phyloP scores from a whole-genome alignment of 1,140 invertebrate species.

The Pentalonia nigronervosa region DNA sequence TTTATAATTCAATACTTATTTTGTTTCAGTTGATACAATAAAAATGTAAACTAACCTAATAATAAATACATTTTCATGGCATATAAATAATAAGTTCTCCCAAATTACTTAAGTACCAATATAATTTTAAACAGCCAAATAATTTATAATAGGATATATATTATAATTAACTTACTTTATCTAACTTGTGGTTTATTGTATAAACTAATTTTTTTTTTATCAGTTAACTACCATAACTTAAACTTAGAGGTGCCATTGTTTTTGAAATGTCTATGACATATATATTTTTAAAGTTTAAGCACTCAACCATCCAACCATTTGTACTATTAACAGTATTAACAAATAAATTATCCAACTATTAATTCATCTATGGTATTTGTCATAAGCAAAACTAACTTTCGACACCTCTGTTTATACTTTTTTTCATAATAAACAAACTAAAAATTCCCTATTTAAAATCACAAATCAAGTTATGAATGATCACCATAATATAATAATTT shows the following conservation, averaged over 20 bases:
- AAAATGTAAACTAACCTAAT: not conserved
- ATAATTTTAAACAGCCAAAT: not conserved
- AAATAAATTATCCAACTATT: too few species aligned
- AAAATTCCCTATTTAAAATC: not conserved
- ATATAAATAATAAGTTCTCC: not conserved
- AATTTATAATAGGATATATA: not conserved
- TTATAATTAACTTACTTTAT: not conserved
- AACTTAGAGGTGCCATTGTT: too few species aligned
- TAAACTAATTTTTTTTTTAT: not conserved
- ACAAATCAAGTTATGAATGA: not conserved
- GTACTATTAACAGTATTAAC: too few species aligned
- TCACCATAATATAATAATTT: not conserved
- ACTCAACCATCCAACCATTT: too few species aligned
- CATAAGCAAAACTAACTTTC: too few species aligned
- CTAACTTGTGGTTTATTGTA: not conserved
- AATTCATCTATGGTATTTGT: too few species aligned
- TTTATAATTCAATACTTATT: not conserved
- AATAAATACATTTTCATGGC: not conserved
- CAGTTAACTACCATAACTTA: not conserved
- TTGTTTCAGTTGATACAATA: not conserved
- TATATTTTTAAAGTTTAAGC: too few species aligned
- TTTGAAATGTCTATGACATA: too few species aligned
- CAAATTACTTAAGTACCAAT: not conserved
- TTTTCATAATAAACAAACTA: not conserved
- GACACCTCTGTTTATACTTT: too few species aligned